Evolutionary conservation across 2,797 vertebrate species (phyloP).

Genomic region (Arctocebus calabarensis): DNA sequence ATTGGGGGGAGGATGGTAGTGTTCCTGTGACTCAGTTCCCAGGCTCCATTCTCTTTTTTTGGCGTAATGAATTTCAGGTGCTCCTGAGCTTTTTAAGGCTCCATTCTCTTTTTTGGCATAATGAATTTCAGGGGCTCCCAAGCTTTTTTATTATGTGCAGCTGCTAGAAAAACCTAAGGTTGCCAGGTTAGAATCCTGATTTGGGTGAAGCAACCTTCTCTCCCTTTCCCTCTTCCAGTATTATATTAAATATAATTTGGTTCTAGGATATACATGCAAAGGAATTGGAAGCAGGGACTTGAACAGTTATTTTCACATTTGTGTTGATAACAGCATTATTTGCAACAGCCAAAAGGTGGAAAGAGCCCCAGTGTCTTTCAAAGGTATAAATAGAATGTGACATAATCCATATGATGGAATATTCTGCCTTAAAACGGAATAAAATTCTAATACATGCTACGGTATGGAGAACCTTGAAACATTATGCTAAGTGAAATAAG

Average conservation of each 20-base stretch:
- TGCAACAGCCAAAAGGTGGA: not conserved
- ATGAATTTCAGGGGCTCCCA: not conserved
- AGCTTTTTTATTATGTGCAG: not conserved
- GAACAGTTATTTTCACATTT: not conserved
- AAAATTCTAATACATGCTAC: not conserved
- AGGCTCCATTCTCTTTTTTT: not conserved
- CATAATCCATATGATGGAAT: accelerated
- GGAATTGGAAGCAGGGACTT: not conserved
- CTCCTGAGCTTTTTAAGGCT: not conserved
- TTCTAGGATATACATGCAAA: not conserved
- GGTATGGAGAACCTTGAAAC: not conserved
- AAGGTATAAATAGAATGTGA: not conserved
- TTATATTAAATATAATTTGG: not conserved
- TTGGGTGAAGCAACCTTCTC: not conserved
- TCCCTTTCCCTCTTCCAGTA: no score
- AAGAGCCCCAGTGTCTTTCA: not conserved
- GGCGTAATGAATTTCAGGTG: not conserved
- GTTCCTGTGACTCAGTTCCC: not conserved
- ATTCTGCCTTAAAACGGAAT: not conserved
- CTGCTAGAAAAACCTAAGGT: not conserved
- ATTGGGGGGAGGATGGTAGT: not conserved
- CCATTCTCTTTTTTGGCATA: not conserved
- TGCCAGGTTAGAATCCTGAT: not conserved
- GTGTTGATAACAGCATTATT: not conserved
- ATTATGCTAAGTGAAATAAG: not conserved